Evolutionary conservation across 2,797 vertebrate genomes (phyloP), one percentile per base, ranked within the genome.

Genomic region (Propithecus perrieri): DNA sequence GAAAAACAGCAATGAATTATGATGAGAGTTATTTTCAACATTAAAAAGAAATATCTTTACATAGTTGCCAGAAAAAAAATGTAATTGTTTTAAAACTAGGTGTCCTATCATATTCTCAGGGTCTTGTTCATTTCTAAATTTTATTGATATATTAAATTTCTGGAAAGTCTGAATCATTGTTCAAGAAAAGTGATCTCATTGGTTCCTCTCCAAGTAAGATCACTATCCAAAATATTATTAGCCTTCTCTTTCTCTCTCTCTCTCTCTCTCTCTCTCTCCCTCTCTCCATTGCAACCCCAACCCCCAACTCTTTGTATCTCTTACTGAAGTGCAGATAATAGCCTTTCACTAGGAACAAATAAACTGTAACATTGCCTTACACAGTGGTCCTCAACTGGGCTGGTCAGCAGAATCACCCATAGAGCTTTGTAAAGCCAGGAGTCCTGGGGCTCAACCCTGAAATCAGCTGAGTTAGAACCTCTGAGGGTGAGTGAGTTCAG

Each of bases 261-360:
- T 20, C 24, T 9, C 12, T 53, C 24, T 12, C 12, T 38, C 12
- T 81, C n/a, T 43, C 84, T n/a, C 74, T 17, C 1, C 20, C 4
- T 48, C 3, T 41, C 38, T 48, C 11, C 46, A 50, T 59, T 8
- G 11, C 63, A 67, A 67, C 33, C 8, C 63, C 17, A 7, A 2
- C 5, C 13, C 28, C 71, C 8, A 28, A 28, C 61, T 50, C 18
- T 72, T 85, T 46, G 26, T 94, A 0, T 72, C 26, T 95, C 80
- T 94, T 59, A 38, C 63, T 22, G 0, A 80, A 95, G 20, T 88
- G 72, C 72, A 87, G 38, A 69, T 74, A 67, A 87, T 46, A 95
- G 48, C 67, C 75, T 96, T 97, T 94, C 20, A 78, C 28, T 28
- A 96, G 74, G 33, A 97, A 59, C 46, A 94, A 96, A 86, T 91